Conservation (phyloP, 1,140 invertebrate genomes). For the Orchesella cincta region DNA sequence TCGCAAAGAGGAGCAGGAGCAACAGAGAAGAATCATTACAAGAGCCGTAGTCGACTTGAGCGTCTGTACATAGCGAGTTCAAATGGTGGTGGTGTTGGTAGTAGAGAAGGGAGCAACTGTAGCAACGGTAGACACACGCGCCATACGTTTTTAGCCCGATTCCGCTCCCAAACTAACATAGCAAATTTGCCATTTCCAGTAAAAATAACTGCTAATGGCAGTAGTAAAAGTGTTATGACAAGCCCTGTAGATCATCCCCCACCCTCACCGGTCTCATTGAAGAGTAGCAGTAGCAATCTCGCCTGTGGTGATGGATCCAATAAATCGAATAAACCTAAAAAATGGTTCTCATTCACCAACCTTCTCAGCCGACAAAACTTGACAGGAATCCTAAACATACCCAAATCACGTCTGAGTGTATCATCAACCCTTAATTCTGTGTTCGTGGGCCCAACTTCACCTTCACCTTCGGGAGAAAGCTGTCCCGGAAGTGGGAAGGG, state of each 20-base stretch:
- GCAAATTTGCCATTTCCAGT: constrained; percentile 25
- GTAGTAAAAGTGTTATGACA: constrained; percentile 32
- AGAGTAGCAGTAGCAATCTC: constrained; percentile 16
- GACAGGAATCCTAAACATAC: constrained; percentile 32
- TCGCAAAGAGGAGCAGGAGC: background rate
- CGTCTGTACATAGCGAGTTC: background rate
- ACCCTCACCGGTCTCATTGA: constrained; percentile 25
- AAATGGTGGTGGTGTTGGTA: background rate
- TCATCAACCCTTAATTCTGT: constrained; percentile 45
- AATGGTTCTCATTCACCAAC: constrained; percentile 47
- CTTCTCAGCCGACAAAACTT: constrained; percentile 39
- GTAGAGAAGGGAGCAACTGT: background rate
- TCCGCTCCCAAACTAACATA: constrained; percentile 38
- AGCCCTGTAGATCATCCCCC: constrained; percentile 31
- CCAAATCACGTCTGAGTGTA: constrained; percentile 39
- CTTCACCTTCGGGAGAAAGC: constrained; percentile 30
- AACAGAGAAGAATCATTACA: background rate
- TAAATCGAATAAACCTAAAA: constrained; percentile 21
- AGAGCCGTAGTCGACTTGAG: background rate
- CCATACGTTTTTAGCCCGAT: constrained; percentile 29
- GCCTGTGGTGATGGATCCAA: background rate
- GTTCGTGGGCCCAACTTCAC: constrained; percentile 41
- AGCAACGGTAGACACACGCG: constrained; percentile 8
- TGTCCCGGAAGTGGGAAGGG: constrained; percentile 15
- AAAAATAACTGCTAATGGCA: constrained; percentile 25